Percentiles rank a stretch among this genome's conserved stretches.
Evolutionary conservation across 2,113 vertebrate genomes (phyloP).

Genomic region (Lonchura striata): DNA sequence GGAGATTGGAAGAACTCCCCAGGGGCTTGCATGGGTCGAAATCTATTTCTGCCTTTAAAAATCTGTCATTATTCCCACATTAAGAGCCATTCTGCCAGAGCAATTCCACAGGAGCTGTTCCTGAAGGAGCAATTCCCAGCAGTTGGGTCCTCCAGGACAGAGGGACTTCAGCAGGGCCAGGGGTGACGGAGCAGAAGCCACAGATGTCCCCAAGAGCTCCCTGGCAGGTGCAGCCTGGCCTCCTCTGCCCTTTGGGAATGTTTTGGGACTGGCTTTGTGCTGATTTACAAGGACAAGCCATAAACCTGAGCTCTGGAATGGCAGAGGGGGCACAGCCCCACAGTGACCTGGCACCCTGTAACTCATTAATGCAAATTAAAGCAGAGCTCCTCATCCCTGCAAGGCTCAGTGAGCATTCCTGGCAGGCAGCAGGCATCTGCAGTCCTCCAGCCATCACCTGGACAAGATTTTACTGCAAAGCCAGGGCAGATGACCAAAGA

Average conservation of each 20-base stretch:
- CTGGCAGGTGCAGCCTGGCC: not conserved
- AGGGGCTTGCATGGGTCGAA: not conserved
- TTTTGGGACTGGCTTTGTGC: not conserved
- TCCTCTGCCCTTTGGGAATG: not conserved
- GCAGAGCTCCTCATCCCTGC: too few species aligned
- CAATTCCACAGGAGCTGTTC: not conserved
- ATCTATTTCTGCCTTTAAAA: not conserved
- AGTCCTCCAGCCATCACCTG: not conserved
- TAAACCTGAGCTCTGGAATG: not conserved
- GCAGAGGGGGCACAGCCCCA: fast-evolving
- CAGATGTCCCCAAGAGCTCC: not conserved
- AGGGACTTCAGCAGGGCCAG: not conserved
- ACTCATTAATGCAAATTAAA: not conserved
- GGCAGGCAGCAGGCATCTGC: not conserved
- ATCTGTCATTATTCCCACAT: not conserved
- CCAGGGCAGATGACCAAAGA: fast-evolving
- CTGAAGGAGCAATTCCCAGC: not conserved
- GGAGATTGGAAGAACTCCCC: not conserved
- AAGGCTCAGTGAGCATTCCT: not conserved
- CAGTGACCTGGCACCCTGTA: not conserved
- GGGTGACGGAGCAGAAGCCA: not conserved
- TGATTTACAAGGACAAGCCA: not conserved
- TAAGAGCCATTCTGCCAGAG: not conserved
- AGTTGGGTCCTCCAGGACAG: fast-evolving
- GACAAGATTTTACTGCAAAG: fast-evolving